Percentiles rank a stretch among this genome's conserved stretches.
Evolutionary conservation across 2,113 vertebrate genomes (phyloP).

Genomic region (Oncorhynchus keta): DNA sequence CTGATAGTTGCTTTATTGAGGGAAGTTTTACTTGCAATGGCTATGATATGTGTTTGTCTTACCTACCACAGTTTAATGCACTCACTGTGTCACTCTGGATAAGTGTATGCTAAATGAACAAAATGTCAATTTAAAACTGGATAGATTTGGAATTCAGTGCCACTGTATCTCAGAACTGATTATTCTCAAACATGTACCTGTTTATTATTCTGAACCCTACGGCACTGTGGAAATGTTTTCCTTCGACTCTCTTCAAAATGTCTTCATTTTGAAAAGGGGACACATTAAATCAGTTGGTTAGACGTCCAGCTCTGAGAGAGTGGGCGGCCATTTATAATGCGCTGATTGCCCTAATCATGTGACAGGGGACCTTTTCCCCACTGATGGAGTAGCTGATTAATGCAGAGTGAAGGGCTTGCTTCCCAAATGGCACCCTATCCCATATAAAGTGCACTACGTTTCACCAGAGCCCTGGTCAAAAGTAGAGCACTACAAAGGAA

Average conservation of each 20-base stretch:
- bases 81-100: no score
- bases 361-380: conserved; percentile 47
- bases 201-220: background rate
- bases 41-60: no score
- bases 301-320: conserved; percentile 6
- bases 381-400: conserved; percentile 65
- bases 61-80: no score
- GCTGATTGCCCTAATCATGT: conserved; percentile 54
- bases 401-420: background rate
- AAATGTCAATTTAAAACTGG: no score
- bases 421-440: background rate
- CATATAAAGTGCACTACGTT: no score
- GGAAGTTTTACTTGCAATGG: no score
- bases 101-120: background rate
- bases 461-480: no score
- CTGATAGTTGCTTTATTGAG: no score
- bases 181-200: background rate
- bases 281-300: background rate
- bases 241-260: background rate
- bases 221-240: background rate
- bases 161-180: background rate
- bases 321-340: conserved; percentile 50
- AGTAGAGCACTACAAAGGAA: no score
- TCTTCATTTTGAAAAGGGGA: background rate
- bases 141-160: no score